These are phyloP conservation scores for Suricata suricatta DNA, from an alignment of 2,113 vertebrate genomes.

Conservation along the genomic window DNA sequence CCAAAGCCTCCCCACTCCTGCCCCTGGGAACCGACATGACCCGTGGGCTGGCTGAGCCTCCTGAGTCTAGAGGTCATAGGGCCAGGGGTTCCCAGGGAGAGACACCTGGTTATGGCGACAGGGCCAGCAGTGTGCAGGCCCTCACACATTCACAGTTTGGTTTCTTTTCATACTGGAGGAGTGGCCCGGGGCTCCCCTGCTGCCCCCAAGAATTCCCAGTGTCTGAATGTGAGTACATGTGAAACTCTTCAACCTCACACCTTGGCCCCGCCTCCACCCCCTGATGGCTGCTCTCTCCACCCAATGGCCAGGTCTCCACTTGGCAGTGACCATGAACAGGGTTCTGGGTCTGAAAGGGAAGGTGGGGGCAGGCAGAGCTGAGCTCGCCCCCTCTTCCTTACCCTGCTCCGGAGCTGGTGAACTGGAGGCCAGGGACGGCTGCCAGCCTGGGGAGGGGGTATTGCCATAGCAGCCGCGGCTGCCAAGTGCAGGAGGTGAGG, in stretches of 20 bases:
- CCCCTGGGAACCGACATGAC: neutral
- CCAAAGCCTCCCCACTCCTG: neutral
- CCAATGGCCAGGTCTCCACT: neutral
- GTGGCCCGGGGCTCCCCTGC: neutral
- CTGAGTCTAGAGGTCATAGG: neutral
- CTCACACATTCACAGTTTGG: constrained; percentile 51
- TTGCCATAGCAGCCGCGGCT: neutral
- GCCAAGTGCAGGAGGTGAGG: neutral
- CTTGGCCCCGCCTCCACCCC: neutral
- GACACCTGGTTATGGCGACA: neutral
- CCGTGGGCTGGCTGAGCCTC: neutral
- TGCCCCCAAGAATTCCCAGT: constrained; percentile 28
- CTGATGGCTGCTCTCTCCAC: neutral
- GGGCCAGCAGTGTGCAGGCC: neutral
- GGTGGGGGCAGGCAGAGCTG: neutral
- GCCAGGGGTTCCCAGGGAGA: neutral
- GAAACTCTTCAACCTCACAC: neutral
- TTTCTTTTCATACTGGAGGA: neutral
- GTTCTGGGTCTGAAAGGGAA: neutral
- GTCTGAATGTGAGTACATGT: constrained; percentile 16
- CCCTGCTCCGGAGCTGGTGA: neutral
- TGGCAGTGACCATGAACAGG: no score
- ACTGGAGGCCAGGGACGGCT: neutral
- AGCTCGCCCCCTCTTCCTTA: neutral
- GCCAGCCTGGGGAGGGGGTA: neutral